Base-by-base conservation (phyloP, 92 coral and sea anemone genomes). In the Isaurus tuberculatus region DNA sequence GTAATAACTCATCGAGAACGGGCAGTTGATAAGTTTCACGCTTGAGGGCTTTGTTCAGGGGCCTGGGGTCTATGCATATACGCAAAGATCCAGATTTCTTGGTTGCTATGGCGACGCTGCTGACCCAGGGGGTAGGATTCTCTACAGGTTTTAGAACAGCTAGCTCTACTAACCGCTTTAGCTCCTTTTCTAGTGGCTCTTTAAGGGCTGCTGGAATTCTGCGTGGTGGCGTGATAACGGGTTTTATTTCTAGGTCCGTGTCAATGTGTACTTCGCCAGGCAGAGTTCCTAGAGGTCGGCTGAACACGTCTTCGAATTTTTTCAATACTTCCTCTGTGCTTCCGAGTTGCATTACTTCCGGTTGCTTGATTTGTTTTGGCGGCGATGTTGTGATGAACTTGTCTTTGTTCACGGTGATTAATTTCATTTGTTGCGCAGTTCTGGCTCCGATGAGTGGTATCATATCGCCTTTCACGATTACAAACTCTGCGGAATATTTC, bases 401-500 rank as follows among this genome's bases (percentile, higher is more conserved):
- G 3, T 91, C 87, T 4, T 73, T 71, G 53, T 91, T 78, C 16
- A 88, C 36, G 27, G 80, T 80, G 81, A 91, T 72, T 17, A 91
- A 68, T 26, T 81, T 58, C 87, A 81, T 88, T 22, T 75, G 81
- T 46, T 88, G 91, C 0, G 86, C 87, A 4, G 91, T 86, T 61
- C 66, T 67, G 0, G 87, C 89, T 74, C 86, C 86, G 17, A 88
- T 74, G 31, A 91, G 63, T 2, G 94, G 88, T 42, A 78, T 74
- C 29, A 88, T 53, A 28, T 81, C 49, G 25, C 75, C 85, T 8
- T 65, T 22, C 16, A 88, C 92, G 4, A 88, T 86, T 2, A 90
- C 72, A 60, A 90, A 91, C 64, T 91, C 92, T 1, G 88, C 85
- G 15, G 89, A 88, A 42, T 81, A 91, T 79, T 86, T 81, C 86